phyloP scores from a whole-genome alignment of 2,113 vertebrate species.

The Solea senegalensis region DNA sequence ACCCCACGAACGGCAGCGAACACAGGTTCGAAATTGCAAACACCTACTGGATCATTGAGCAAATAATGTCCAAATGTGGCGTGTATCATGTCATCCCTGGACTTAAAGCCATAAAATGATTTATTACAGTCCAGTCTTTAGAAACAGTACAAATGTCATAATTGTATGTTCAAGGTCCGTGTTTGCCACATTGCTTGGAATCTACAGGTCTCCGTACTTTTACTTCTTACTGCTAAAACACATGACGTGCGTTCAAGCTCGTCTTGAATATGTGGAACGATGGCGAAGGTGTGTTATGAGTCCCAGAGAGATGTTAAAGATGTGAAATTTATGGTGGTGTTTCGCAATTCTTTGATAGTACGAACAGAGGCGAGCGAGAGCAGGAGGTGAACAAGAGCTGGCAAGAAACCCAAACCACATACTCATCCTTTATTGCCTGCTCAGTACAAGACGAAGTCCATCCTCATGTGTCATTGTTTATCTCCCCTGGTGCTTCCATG shows the following conservation, averaged over 20 bases:
- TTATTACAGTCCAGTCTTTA: constrained; percentile 35
- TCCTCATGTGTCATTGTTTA: constrained; percentile 56
- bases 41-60: constrained; percentile 23
- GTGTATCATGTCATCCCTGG: constrained; percentile 29
- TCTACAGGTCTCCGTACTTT: background rate
- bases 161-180: constrained; percentile 1
- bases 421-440: constrained; percentile 36
- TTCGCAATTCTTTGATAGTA: constrained; percentile 35
- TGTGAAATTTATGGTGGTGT: constrained; percentile 18
- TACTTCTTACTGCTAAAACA: background rate
- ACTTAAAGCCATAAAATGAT: constrained; percentile 32
- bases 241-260: background rate
- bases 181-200: background rate
- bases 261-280: background rate
- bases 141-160: constrained; percentile 2
- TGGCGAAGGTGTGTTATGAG: background rate
- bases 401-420: constrained; percentile 70
- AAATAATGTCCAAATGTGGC: constrained; percentile 56
- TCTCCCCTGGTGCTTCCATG: constrained; percentile 42
- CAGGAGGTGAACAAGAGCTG: constrained; percentile 22
- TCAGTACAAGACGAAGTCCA: constrained; percentile 52
- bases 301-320: constrained; percentile 13
- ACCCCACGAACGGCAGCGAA: background rate
- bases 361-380: constrained; percentile 35
- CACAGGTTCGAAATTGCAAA: constrained; percentile 21